Evolutionary conservation across 2,113 vertebrate species (phyloP).

Genomic region (Raja brachyura): DNA sequence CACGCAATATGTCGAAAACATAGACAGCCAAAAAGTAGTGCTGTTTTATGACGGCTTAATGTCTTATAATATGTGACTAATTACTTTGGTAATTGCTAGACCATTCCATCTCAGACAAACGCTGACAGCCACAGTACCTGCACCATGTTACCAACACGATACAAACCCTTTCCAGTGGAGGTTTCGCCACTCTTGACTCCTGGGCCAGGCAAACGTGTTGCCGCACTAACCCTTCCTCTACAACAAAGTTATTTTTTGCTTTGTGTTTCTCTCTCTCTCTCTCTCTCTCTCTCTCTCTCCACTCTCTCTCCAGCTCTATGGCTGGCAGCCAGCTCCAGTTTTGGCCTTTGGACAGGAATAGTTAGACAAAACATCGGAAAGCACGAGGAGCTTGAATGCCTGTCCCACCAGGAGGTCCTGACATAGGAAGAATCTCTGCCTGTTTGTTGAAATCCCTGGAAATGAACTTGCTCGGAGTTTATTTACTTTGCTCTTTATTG

Average conservation of each 20-base stretch:
- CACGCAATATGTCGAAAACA: background rate
- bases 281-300: no score
- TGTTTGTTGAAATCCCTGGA: slow-evolving; percentile 42
- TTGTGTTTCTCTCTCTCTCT: no score
- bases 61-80: slow-evolving; percentile 32
- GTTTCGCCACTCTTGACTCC: background rate
- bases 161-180: background rate
- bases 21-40: background rate
- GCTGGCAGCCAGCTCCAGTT: slow-evolving; percentile 34
- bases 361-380: slow-evolving; percentile 41
- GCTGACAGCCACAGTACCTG: background rate
- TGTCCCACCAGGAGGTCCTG: slow-evolving; percentile 47
- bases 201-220: background rate
- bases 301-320: slow-evolving; percentile 27
- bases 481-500: slow-evolving; percentile 15
- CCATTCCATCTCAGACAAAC: background rate
- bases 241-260: slow-evolving; percentile 22
- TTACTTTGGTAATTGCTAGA: slow-evolving; percentile 11
- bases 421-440: slow-evolving; percentile 51
- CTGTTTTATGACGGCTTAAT: slow-evolving; percentile 32
- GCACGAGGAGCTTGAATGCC: slow-evolving; percentile 52
- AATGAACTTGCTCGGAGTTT: slow-evolving; percentile 11
- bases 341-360: slow-evolving; percentile 43
- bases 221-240: background rate
- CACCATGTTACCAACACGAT: background rate